Conservation (phyloP, 2,797 vertebrate genomes). For the Salarias fasciatus region DNA sequence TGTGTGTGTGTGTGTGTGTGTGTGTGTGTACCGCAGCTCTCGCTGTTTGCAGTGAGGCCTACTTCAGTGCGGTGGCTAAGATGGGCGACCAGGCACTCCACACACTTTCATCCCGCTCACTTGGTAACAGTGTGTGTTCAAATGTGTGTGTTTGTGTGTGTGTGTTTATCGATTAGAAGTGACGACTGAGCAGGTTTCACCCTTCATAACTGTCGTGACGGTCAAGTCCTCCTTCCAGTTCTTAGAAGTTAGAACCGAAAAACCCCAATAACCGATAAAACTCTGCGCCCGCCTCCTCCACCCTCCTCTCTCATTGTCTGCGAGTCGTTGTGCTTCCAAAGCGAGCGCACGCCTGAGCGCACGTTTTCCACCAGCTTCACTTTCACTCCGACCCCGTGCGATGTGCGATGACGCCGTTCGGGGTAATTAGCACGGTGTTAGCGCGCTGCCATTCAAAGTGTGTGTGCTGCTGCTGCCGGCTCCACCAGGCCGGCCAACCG, state of each 20-base stretch:
- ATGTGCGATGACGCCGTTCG: conserved; percentile 23
- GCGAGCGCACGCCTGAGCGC: conserved; percentile 17
- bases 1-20: conserved; percentile 6
- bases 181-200: neutral
- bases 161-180: conserved; percentile 4
- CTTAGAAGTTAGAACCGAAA: neutral
- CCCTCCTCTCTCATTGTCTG: too few species aligned
- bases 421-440: conserved; percentile 37
- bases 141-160: conserved; percentile 14
- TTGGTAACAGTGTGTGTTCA: conserved; percentile 83
- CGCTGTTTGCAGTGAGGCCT: conserved; percentile 89
- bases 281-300: too few species aligned
- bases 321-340: neutral
- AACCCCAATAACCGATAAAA: conserved; percentile 9
- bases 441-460: neutral
- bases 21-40: conserved; percentile 78
- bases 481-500: conserved; percentile 31
- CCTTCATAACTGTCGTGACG: conserved; percentile 8
- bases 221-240: conserved; percentile 8
- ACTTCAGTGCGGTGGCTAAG: conserved; percentile 92
- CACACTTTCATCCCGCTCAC: conserved; percentile 89
- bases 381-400: conserved; percentile 33
- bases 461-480: conserved; percentile 19
- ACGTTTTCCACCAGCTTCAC: conserved; percentile 48
- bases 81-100: conserved; percentile 93